Percentiles rank a stretch among this genome's conserved stretches.
Evolutionary conservation across 2,797 vertebrate genomes (phyloP).

Genomic region (Falco novaeseelandiae): DNA sequence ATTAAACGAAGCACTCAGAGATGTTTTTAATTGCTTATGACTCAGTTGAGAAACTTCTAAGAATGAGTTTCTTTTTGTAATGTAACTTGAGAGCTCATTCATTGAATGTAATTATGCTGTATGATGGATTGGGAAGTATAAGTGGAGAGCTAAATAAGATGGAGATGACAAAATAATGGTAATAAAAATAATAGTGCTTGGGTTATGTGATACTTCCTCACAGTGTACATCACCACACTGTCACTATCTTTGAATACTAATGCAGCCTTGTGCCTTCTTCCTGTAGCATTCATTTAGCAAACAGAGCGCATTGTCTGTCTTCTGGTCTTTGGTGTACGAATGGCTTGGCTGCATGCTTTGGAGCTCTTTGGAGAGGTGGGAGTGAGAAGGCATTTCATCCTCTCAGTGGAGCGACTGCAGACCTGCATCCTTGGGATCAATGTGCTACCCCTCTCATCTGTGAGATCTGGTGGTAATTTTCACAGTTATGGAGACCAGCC

Average conservation of each 20-base stretch:
- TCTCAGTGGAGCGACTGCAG: not conserved
- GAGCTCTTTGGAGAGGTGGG: not conserved
- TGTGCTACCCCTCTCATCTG: not conserved
- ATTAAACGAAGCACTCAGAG: slow-evolving; percentile 40
- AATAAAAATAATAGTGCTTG: slow-evolving; percentile 43
- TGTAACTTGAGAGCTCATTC: slow-evolving; percentile 67
- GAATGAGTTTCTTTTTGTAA: slow-evolving; percentile 61
- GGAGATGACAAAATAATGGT: slow-evolving; percentile 70
- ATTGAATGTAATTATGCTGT: slow-evolving; percentile 63
- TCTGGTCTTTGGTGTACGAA: not conserved
- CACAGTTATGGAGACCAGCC: not conserved
- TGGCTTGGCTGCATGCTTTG: not conserved
- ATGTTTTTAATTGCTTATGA: slow-evolving; percentile 66
- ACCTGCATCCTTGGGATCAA: not conserved
- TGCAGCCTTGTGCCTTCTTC: not conserved
- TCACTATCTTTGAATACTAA: not conserved
- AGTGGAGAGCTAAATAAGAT: slow-evolving; percentile 48
- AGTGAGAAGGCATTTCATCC: not conserved
- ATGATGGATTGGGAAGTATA: slow-evolving; percentile 60
- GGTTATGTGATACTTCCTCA: slow-evolving; percentile 40
- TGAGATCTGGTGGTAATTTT: not conserved
- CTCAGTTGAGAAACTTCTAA: slow-evolving; percentile 73
- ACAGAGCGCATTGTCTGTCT: not conserved
- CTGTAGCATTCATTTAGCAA: not conserved
- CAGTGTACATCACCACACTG: not conserved